Evolutionary conservation across 2,797 vertebrate species (phyloP).

Genomic region (Eulemur coronatus): DNA sequence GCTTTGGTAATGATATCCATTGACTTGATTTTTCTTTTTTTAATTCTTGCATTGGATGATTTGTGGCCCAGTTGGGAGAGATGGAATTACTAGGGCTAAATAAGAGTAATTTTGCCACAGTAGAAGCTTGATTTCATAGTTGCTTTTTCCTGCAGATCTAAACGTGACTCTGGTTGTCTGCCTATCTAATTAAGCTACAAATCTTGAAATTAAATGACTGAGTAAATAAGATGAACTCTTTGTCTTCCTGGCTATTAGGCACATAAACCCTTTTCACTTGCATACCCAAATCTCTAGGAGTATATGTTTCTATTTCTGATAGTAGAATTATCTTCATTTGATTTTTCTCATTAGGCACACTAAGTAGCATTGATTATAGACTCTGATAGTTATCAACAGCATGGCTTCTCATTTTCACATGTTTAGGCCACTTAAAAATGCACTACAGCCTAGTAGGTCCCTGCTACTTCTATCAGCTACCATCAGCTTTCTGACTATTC

Average conservation of each 20-base stretch:
- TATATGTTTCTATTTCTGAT: background rate
- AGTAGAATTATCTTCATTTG: background rate
- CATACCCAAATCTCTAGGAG: background rate
- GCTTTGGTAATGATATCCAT: background rate
- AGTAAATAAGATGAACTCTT: background rate
- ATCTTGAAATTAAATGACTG: background rate
- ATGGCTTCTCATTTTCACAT: background rate
- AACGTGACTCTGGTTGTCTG: background rate
- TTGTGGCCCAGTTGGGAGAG: background rate
- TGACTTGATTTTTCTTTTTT: background rate
- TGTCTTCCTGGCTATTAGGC: background rate
- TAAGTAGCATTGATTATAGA: background rate
- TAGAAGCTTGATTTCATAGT: background rate
- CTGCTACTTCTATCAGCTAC: background rate
- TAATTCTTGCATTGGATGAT: background rate
- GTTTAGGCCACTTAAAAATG: background rate
- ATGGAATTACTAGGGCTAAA: background rate
- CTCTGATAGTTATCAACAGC: background rate
- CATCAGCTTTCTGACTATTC: background rate
- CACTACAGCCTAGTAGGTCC: background rate
- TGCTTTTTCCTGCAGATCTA: background rate
- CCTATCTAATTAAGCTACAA: background rate
- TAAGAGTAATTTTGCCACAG: background rate
- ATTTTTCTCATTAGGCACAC: background rate
- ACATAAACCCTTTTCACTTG: background rate